Base-by-base conservation (phyloP, 1,140 invertebrate genomes). In the Temnothorax nylanderi region DNA sequence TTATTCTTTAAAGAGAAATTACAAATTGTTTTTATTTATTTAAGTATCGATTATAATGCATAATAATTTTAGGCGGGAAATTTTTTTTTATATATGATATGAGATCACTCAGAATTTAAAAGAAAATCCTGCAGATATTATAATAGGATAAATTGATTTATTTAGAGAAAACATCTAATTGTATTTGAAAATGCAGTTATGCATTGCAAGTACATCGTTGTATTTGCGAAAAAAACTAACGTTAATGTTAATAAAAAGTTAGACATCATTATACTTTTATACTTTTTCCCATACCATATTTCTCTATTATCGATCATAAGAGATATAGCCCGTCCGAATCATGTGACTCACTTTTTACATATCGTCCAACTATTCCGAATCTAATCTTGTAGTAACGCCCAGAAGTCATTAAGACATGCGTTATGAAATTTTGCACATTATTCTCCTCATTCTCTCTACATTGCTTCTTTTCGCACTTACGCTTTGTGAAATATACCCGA, bases 401-500 rank as follows among this genome's bases (percentile, higher is more conserved):
- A 77, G 51, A 80, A 87, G 60, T 87, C 72, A 69, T 89, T 88
- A 88, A 64, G 41, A 64, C 3, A 49, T 54, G 11, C 56, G 76
- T 72, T 76, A 87, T 56, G n/a, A 60, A 87, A 64, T 58, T 87
- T 69, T 60, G 34, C 26, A 58, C 13, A 54, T 60, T 37, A 71
- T 89, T 87, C 56, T 41, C 11, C 58, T 74, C 41, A 34, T 75
- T 49, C 82, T 62, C 67, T 69, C 69, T n/a, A 6, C 32, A 8
- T 44, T 18, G 47, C 18, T 65, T 58, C 6, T 21, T 49, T 47
- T 77, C 69, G 51, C 56, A 58, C 13, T 77, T 62, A 58, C 62
- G 62, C 47, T 34, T 67, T 69, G 74, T 69, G 85, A 87, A 90
- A 87, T 58, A 89, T 67, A 72, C 65, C 58, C 64, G 54, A 75